Evolutionary conservation across 2,888 invertebrate genomes (phyloP), one percentile per base, ranked within the genome.

Genomic region (Mamestra brassicae): DNA sequence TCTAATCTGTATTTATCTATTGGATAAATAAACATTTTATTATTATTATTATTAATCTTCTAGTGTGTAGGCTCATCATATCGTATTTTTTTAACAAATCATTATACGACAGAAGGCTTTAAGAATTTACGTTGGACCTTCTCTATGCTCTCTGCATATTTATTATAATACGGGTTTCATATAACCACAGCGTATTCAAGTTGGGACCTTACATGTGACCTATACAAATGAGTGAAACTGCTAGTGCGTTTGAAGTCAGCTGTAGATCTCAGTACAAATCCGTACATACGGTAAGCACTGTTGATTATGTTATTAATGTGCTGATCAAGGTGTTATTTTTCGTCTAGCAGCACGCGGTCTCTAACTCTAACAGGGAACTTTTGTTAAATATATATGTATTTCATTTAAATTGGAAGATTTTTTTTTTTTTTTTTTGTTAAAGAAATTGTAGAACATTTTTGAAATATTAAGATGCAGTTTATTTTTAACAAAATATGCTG

Each of bases 121-220:
- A n/a, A n/a, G n/a, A 54, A 54, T 54, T n/a, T n/a, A 5, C n/a
- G 54, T n/a, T 54, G n/a, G n/a, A 54, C 7, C 54, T 54, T 54
- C n/a, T n/a, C n/a, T 8, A 54, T n/a, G n/a, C 54, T 54, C n/a
- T 54, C n/a, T 54, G 7, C 54, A 54, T 54, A 54, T 54, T 54
- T 54, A 54, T 54, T 54, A 54, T 54, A 54, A 54, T 54, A n/a
- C n/a, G 54, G n/a, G n/a, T 54, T 54, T n/a, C 54, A n/a, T n/a
- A n/a, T 38, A 0, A 38, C 54, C n/a, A 54, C n/a, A 54, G 54
- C n/a, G 8, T n/a, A 54, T 54, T 54, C n/a, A n/a, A 54, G 54
- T 54, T 54, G n/a, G n/a, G n/a, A 54, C n/a, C 8, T n/a, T n/a
- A n/a, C 8, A 7, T n/a, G 54, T 54, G 8, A n/a, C n/a, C 3